Evolutionary conservation across 2,113 vertebrate species (phyloP).

Genomic region (Tretioscincus oriximinensis): DNA sequence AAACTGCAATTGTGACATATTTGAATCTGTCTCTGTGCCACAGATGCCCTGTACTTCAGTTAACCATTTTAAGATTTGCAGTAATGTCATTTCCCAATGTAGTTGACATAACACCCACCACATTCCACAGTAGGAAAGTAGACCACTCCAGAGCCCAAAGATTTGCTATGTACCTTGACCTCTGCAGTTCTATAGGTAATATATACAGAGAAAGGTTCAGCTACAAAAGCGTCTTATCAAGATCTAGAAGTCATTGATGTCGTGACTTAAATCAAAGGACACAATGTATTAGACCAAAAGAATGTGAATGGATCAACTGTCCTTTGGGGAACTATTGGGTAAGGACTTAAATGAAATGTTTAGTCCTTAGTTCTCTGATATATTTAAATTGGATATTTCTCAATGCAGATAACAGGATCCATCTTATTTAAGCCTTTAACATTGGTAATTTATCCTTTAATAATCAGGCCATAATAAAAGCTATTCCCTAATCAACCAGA

Average conservation of each 20-base stretch:
- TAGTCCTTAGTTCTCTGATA: slow-evolving; percentile 8
- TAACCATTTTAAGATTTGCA: too few species aligned
- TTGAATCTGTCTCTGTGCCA: too few species aligned
- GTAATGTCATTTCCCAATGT: too few species aligned
- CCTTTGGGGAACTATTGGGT: background rate
- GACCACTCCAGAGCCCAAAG: background rate
- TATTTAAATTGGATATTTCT: slow-evolving; percentile 11
- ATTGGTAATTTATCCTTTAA: background rate
- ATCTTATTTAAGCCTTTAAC: slow-evolving; percentile 33
- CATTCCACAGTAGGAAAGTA: background rate
- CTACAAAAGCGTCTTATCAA: too few species aligned
- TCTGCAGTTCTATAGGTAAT: background rate
- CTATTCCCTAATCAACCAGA: background rate
- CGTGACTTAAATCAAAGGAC: too few species aligned
- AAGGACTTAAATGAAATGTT: background rate
- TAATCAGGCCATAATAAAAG: too few species aligned
- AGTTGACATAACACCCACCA: background rate
- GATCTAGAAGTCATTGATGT: background rate
- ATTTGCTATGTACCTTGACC: background rate
- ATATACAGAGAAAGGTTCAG: background rate
- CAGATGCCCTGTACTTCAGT: too few species aligned
- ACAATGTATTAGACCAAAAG: background rate
- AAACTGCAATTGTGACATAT: too few species aligned
- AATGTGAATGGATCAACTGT: background rate
- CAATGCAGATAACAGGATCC: background rate